A percentile compares a stretch with the other conserved stretches of the same genome.
Evolutionary conservation across 2,113 vertebrate genomes (phyloP).

Genomic region (Mesoclemmys tuberculata): DNA sequence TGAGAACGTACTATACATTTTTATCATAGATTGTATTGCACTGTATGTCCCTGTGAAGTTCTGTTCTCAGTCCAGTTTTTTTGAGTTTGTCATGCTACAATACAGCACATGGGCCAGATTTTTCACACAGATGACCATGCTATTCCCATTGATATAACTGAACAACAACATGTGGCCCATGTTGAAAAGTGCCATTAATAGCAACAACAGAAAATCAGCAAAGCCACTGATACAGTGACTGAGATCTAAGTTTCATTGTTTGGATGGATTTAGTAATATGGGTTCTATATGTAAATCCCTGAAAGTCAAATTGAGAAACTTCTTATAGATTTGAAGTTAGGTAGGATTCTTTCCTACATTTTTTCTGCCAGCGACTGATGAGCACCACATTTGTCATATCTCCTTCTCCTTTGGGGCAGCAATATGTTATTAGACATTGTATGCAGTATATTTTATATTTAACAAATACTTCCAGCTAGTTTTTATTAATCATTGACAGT

Average conservation of each 20-base stretch:
- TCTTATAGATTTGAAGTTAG: background rate
- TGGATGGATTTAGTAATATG: background rate
- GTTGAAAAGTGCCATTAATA: background rate
- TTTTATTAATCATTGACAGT: background rate
- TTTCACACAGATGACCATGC: background rate
- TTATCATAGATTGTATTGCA: background rate
- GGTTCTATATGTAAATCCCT: background rate
- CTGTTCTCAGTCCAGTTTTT: background rate
- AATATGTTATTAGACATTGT: background rate
- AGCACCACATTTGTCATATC: background rate
- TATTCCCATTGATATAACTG: background rate
- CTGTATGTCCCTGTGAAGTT: background rate
- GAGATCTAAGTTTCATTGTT: background rate
- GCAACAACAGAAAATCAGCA: background rate
- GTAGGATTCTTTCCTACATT: background rate
- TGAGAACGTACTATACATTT: background rate
- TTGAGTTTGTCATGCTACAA: background rate
- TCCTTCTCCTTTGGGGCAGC: background rate
- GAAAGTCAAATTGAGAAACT: background rate
- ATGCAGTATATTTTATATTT: background rate
- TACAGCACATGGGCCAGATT: background rate
- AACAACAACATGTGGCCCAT: background rate
- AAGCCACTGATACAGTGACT: background rate
- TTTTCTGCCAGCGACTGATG: background rate
- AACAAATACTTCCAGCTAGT: background rate